A percentile compares a stretch with the other conserved stretches of the same genome.
phyloP scores from a whole-genome alignment of 37 sponge, comb jelly and placozoan genomes.

The Bolinopsis microptera region DNA sequence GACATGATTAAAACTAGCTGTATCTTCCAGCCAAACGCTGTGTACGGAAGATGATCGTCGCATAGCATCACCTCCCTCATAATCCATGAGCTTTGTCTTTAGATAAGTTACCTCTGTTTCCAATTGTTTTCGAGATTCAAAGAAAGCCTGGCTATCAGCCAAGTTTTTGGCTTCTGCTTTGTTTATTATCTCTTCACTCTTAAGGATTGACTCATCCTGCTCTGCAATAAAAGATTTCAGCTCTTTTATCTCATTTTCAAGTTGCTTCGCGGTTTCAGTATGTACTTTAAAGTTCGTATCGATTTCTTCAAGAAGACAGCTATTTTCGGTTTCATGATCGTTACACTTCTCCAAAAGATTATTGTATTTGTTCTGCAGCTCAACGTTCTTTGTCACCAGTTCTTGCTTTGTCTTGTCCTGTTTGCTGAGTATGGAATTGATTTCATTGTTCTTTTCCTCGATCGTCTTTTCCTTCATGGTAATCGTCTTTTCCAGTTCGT shows the following conservation, averaged over 20 bases:
- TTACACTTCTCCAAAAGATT: conserved; percentile 2
- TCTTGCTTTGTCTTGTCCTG: conserved; percentile 64
- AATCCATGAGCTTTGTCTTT: conserved; percentile 8
- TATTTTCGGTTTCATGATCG: conserved; percentile 54
- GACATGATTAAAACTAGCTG: conserved; percentile 45
- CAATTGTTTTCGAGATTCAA: conserved; percentile 22
- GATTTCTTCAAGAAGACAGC: conserved; percentile 41
- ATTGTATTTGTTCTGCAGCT: conserved; percentile 38
- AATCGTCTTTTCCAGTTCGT: neutral
- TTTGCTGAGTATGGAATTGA: conserved; percentile 4
- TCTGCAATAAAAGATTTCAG: conserved; percentile 25
- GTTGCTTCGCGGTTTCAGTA: neutral
- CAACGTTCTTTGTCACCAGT: conserved; percentile 46
- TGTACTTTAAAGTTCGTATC: conserved; percentile 48
- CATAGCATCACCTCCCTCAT: conserved; percentile 54
- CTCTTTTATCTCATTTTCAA: conserved; percentile 14
- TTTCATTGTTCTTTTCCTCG: neutral
- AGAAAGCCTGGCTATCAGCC: conserved; percentile 10
- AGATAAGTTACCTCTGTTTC: conserved; percentile 9
- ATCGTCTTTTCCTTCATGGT: conserved; percentile 5
- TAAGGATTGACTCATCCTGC: neutral
- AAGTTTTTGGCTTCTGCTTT: conserved; percentile 52
- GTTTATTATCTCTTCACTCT: conserved; percentile 21
- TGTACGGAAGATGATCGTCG: conserved; percentile 40
- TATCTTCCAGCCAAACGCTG: conserved; percentile 64